Conservation (phyloP, 2,797 vertebrate genomes). For the Enoplosus armatus region DNA sequence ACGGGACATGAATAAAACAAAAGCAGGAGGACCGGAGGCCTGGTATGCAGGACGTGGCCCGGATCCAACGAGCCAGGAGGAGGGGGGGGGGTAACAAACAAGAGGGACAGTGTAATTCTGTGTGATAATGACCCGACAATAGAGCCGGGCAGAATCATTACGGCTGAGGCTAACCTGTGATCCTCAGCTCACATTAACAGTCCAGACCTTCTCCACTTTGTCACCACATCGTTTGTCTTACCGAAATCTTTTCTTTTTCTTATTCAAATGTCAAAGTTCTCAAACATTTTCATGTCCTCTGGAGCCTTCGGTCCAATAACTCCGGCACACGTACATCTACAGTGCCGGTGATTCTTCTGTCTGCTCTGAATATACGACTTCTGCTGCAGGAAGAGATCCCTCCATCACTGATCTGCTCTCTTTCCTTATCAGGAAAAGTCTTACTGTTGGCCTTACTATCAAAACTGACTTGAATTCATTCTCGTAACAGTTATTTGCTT, state of each 20-base stretch:
- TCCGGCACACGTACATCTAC: neutral
- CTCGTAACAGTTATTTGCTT: too few species aligned
- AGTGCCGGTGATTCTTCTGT: neutral
- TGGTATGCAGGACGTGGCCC: constrained; percentile 70
- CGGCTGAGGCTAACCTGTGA: constrained; percentile 55
- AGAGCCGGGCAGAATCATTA: constrained; percentile 50
- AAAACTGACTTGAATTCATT: too few species aligned
- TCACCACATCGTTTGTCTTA: neutral
- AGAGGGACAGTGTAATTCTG: constrained; percentile 61
- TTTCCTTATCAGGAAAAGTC: too few species aligned
- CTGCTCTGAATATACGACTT: neutral
- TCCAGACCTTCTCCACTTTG: neutral
- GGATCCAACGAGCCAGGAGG: constrained; percentile 46
- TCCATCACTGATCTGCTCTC: too few species aligned
- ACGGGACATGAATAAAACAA: constrained; percentile 72
- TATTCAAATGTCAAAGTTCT: constrained; percentile 48
- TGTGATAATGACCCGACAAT: constrained; percentile 60
- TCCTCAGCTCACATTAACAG: constrained; percentile 40
- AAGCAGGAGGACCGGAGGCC: constrained; percentile 55
- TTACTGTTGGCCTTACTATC: too few species aligned
- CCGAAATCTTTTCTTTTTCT: constrained; percentile 26
- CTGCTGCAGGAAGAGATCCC: too few species aligned
- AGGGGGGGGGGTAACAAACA: constrained; percentile 44
- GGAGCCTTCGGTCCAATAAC: neutral
- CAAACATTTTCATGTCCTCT: constrained; percentile 4